phyloP scores from a whole-genome alignment of 2,113 vertebrate species.

The Triplophysa tibetana region DNA sequence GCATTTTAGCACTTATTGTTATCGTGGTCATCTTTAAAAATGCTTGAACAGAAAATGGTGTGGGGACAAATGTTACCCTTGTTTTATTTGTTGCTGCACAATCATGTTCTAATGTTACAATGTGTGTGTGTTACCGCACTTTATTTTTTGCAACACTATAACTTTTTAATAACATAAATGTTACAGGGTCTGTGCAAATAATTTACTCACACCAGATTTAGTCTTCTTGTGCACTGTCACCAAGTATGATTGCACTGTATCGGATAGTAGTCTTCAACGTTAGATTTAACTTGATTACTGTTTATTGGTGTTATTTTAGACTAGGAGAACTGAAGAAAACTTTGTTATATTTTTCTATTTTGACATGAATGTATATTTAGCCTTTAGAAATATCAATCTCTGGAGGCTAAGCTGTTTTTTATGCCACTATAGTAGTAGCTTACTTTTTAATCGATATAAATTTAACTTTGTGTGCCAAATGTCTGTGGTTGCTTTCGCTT shows the following conservation, averaged over 20 bases:
- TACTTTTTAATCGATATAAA: constrained; percentile 37
- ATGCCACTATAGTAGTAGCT: constrained; percentile 60
- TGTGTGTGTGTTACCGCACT: constrained; percentile 5
- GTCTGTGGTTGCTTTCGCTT: constrained; percentile 59
- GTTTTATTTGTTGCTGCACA: neutral
- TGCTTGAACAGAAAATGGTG: neutral
- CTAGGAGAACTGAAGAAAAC: constrained; percentile 5
- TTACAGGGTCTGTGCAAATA: constrained; percentile 1
- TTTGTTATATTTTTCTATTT: constrained; percentile 66
- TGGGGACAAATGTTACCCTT: neutral
- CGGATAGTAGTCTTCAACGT: neutral
- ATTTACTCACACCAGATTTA: neutral
- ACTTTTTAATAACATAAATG: neutral
- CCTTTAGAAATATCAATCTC: constrained; percentile 56
- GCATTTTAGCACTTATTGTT: neutral
- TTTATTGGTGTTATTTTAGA: constrained; percentile 11
- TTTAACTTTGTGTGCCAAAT: constrained; percentile 50
- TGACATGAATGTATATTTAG: constrained; percentile 72
- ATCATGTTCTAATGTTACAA: neutral
- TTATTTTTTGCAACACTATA: constrained; percentile 14
- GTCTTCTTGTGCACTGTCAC: neutral
- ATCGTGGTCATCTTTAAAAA: neutral
- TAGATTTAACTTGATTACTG: neutral
- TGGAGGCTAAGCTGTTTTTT: constrained; percentile 57
- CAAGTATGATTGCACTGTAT: constrained; percentile 1